A percentile compares a stretch with the other conserved stretches of the same genome.
Conservation (phyloP, 2,113 vertebrate species). For the Ameiurus melas region DNA sequence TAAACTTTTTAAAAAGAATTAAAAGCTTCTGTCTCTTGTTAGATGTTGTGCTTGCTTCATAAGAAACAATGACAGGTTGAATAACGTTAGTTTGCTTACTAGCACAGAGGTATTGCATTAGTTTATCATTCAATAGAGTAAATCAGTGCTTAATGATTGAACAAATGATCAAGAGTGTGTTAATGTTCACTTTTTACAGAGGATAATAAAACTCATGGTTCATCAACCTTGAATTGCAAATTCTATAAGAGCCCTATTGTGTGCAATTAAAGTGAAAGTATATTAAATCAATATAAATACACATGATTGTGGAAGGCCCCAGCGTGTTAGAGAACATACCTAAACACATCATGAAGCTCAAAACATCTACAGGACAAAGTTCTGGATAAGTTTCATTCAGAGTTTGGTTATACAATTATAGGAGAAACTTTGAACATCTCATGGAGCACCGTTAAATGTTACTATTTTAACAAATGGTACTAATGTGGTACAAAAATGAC, state of each 20-base stretch:
- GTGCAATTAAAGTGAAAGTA: not conserved
- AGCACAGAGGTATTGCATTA: not conserved
- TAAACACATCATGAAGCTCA: not conserved
- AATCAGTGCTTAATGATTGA: not conserved
- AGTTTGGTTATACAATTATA: not conserved
- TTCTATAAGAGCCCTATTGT: not conserved
- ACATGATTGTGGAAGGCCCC: not conserved
- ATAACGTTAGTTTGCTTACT: not conserved
- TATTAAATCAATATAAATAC: not conserved
- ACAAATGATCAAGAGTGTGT: not conserved
- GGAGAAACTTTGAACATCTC: not conserved
- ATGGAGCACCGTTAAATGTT: not conserved
- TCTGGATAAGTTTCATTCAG: not conserved
- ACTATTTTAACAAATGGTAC: not conserved
- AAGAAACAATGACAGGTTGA: not conserved
- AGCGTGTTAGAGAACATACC: not conserved
- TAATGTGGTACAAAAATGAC: not conserved
- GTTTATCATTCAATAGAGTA: not conserved
- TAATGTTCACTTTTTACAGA: not conserved
- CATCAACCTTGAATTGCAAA: not conserved
- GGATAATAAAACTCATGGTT: not conserved
- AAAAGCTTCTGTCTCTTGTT: not conserved
- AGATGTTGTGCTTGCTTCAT: not conserved
- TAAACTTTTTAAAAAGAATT: rapidly evolving
- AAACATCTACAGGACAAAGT: not conserved